phyloP scores from a whole-genome alignment of 1,140 invertebrate species.

The Hylyphantes graminicola region DNA sequence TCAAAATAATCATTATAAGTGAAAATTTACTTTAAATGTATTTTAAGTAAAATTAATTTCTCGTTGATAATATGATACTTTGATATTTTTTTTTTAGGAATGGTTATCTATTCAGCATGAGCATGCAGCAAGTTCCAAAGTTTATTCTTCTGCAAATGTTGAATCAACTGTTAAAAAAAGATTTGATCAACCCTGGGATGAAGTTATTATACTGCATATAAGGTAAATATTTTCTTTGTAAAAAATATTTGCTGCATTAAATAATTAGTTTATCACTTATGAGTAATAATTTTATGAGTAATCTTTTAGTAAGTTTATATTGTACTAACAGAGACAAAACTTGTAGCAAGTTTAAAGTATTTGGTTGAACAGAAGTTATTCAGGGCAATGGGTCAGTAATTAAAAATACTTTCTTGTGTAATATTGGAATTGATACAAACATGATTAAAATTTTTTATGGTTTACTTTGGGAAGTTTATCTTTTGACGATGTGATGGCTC shows the following conservation, averaged over 20 bases:
- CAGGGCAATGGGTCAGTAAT: too few relatives aligned
- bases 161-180: conserved; percentile 78
- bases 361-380: too few relatives aligned
- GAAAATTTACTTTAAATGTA: background rate
- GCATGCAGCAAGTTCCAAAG: conserved; percentile 78
- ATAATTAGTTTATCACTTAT: background rate
- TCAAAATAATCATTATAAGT: too few relatives aligned
- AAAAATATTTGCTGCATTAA: background rate
- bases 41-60: background rate
- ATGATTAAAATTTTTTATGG: too few relatives aligned
- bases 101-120: conserved; percentile 81
- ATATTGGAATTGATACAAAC: too few relatives aligned
- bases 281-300: background rate
- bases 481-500: too few relatives aligned
- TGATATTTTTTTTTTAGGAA: conserved; percentile 65
- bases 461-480: too few relatives aligned
- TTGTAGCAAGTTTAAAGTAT: too few relatives aligned
- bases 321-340: too few relatives aligned
- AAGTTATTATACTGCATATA: conserved; percentile 83
- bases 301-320: too few relatives aligned
- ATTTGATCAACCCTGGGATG: conserved; percentile 80
- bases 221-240: conserved; percentile 69
- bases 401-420: too few relatives aligned
- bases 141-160: conserved; percentile 74
- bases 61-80: background rate